phyloP scores from a whole-genome alignment of 35 echinoderm and acorn worm species.

The Stichopus chloronotus region DNA sequence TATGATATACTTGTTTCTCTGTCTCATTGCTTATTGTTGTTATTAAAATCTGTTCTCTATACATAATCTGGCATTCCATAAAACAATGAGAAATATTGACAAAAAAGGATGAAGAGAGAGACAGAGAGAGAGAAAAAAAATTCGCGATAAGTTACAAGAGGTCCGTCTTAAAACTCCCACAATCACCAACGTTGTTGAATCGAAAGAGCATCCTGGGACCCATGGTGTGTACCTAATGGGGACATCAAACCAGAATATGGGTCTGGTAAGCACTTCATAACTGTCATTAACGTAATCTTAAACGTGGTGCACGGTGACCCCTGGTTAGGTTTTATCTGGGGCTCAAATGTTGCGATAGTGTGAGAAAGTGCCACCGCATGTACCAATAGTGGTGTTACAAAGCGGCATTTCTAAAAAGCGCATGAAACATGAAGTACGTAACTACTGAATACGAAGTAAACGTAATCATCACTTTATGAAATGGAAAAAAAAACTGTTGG shows the following conservation, averaged over 20 bases:
- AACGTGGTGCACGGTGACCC: neutral
- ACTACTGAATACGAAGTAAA: no score
- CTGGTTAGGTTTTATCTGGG: neutral
- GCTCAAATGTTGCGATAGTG: no score
- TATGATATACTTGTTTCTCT: neutral
- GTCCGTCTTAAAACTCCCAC: slow-evolving; percentile 3
- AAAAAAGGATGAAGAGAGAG: neutral
- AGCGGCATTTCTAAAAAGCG: no score
- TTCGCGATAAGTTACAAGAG: neutral
- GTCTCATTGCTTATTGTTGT: neutral
- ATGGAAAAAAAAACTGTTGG: no score
- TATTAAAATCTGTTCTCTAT: neutral
- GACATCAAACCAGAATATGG: slow-evolving; percentile 23
- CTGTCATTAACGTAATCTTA: slow-evolving; percentile 7
- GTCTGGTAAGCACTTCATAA: slow-evolving; percentile 22
- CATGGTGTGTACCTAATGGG: neutral
- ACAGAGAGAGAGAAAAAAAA: neutral
- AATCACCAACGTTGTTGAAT: slow-evolving; percentile 42
- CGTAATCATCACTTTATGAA: no score
- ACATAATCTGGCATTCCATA: slow-evolving; percentile 22
- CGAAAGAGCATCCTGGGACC: neutral
- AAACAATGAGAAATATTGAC: neutral
- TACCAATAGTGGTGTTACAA: no score
- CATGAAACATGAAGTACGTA: no score
- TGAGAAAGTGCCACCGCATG: no score